phyloP scores from a whole-genome alignment of 2,888 invertebrate genomes.

The Lomographa bimaculata region DNA sequence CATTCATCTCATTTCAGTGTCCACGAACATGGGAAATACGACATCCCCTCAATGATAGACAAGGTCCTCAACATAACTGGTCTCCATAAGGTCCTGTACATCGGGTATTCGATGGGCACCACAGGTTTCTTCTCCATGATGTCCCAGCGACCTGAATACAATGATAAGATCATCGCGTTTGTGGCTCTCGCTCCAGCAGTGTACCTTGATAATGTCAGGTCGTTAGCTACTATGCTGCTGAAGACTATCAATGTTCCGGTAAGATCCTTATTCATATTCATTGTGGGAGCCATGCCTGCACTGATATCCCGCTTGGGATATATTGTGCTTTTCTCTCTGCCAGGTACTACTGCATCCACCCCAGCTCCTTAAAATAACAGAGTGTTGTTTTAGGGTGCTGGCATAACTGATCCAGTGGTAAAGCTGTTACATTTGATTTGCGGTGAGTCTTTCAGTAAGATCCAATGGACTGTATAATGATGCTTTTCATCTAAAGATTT shows the following conservation, averaged over 20 bases:
- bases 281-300: no score
- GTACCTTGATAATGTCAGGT: constrained; percentile 61
- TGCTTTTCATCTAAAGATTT: no score
- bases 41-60: constrained; percentile 82
- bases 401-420: no score
- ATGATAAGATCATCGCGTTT: constrained; percentile 75
- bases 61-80: constrained; percentile 69
- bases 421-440: no score
- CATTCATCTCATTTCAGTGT: constrained; percentile 63
- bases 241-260: constrained; percentile 55
- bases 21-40: constrained; percentile 84
- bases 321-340: no score
- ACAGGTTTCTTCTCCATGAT: constrained; percentile 82
- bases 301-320: no score
- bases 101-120: constrained; percentile 85
- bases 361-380: no score
- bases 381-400: no score
- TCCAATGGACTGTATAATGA: no score
- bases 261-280: no score
- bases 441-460: no score
- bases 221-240: constrained; percentile 43
- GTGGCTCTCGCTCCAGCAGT: constrained; percentile 81
- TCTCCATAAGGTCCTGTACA: constrained; percentile 67
- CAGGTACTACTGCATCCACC: no score
- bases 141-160: constrained; percentile 80